Base-by-base conservation (phyloP, 2,797 vertebrate species). In the Peromyscus eremicus region DNA sequence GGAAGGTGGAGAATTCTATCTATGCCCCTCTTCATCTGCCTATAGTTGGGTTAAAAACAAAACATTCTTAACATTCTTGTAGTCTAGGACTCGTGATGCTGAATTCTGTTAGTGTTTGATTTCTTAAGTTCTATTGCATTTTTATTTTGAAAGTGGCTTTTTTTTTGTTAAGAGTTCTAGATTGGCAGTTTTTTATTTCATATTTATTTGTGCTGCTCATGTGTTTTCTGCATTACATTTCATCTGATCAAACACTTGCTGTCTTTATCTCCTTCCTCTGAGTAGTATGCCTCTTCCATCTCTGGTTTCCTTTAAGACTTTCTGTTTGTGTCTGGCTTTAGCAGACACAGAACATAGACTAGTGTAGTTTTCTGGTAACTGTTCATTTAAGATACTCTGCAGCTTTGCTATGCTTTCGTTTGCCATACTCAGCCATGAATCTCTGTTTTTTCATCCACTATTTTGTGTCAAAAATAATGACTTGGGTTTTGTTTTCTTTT, bases 391-490 rank as follows among this genome's bases (percentile, higher is more conserved):
- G 27, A 75, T 81, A n/a, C 34, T 81, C 80, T 75, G 34, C 46
- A 90, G 37, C 37, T 86, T 76, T 85, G 64, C 64, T 92, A 34
- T 89, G 37, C 21, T 62, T 89, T 80, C 34, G 32, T 66, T 29
- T 92, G 66, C 19, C 8, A 10, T 66, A 70, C 60, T 82, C 40
- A 76, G 16, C 60, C 37, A 40, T 62, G 83, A 25, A 88, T 96
- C 32, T 87, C n/a, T 90, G 23, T 52, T 91, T 91, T 91, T 91
- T 86, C 64, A 68, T 73, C 13, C 68, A 37, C 4, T 93, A 57
- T 87, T 91, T 82, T n/a, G 34, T 81, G 57, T 91, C 70, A 91
- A 81, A 93, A 68, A 96, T 87, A 91, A 76, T 91, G 75, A 70
- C 52, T 83, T 86, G 75, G 34, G 27, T 79, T 29, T 91, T 25